Percentiles rank a stretch among this genome's conserved stretches.
These are phyloP conservation scores for Dastarcus helophoroides DNA, from an alignment of 2,888 invertebrate genomes.

Conservation along the genomic window DNA sequence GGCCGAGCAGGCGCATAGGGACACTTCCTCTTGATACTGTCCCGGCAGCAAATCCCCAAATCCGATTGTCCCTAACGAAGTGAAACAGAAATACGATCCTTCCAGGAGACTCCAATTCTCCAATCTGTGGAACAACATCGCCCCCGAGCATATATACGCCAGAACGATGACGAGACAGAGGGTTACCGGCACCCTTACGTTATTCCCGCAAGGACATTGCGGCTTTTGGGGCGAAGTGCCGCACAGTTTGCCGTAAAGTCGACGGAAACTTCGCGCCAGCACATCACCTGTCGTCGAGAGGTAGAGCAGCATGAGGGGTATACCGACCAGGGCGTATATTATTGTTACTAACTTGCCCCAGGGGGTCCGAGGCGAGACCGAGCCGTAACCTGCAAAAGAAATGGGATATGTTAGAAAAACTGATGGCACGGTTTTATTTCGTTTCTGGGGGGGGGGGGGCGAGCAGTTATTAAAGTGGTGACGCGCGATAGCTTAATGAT, in stretches of 20 bases:
- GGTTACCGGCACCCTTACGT: constrained; percentile 74
- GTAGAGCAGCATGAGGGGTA: constrained; percentile 80
- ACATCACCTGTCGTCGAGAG: constrained; percentile 79
- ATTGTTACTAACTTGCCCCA: constrained; percentile 75
- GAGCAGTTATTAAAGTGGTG: too few species aligned
- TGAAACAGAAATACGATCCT: constrained; percentile 68
- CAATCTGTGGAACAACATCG: constrained; percentile 77
- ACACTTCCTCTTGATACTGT: constrained; percentile 48
- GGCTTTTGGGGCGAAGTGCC: constrained; percentile 25
- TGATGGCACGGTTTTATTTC: too few species aligned
- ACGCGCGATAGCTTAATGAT: too few species aligned
- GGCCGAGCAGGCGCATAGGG: constrained; percentile 65
- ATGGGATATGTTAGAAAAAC: too few species aligned
- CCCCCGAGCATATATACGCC: constrained; percentile 80
- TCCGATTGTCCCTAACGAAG: constrained; percentile 58
- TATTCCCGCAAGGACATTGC: constrained; percentile 40
- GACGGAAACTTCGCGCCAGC: constrained; percentile 66
- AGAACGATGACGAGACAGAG: constrained; percentile 78
- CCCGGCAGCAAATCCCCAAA: constrained; percentile 72
- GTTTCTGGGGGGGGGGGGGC: too few species aligned
- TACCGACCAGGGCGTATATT: constrained; percentile 73
- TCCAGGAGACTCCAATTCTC: constrained; percentile 88
- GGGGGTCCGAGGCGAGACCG: constrained; percentile 67
- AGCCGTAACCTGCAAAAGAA: constrained; percentile 69
- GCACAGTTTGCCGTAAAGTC: constrained; percentile 51